Evolutionary conservation across 1,140 invertebrate genomes (phyloP), one percentile per base, ranked within the genome.

Genomic region (Phymastichus coffea): DNA sequence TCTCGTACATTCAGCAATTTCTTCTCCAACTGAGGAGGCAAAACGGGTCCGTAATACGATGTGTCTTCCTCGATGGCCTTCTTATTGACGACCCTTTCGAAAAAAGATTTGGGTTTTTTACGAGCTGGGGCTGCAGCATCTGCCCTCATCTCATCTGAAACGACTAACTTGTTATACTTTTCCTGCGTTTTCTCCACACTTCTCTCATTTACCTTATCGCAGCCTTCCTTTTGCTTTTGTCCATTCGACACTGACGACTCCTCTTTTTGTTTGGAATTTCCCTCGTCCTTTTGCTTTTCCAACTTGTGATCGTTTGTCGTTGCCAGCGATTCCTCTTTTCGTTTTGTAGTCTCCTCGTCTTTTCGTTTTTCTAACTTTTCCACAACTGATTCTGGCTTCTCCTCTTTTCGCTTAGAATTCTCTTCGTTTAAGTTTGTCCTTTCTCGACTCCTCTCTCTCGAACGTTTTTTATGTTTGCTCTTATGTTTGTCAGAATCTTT

Each of bases 121-220:
- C 37, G 30, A 20, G 17, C 7, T 57, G 37, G 26, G 25, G n/a
- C n/a, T n/a, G 63, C 25, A 17, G 47, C 44, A 48, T 57, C 44
- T 46, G n/a, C 26, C 9, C 15, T 59, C 47, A 44, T 51, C 40
- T 64, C 63, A 72, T 74, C 68, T 73, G 73, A 72, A 71, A 74
- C 46, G 61, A 61, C 53, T 67, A 64, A 63, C 69, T 66, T 48
- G 63, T 71, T 68, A 74, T 66, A 64, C 65, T 58, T 55, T 46
- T 57, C 54, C n/a, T n/a, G n/a, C 15, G 47, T 58, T 54, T 52
- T 20, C 23, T 69, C 63, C 26, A 38, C 48, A 49, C 60, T 70
- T 51, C 63, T 68, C 61, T 30, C 28, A 66, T 65, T 70, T 71
- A 73, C 68, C 68, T 74, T 70, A 20, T 52, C 41, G 23, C 51